phyloP scores from a whole-genome alignment of 2,888 invertebrate species.

The Pristionchus mayeri region DNA sequence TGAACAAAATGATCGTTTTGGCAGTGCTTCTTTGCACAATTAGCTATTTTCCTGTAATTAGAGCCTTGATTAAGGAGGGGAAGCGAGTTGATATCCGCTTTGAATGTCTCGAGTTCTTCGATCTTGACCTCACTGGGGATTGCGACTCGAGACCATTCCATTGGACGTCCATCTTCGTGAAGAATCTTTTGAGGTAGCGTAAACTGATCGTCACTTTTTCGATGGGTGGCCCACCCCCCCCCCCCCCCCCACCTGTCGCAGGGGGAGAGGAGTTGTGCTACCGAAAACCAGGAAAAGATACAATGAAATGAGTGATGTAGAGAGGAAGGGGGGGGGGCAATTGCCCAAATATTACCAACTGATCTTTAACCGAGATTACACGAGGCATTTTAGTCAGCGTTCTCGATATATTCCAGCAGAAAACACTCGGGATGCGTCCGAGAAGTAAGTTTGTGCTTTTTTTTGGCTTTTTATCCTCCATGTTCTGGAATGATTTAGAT shows the following conservation, averaged over 20 bases:
- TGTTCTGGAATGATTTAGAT: background rate
- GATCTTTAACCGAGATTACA: too few species aligned
- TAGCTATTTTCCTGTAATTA: background rate
- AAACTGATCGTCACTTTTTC: too few species aligned
- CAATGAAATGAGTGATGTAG: background rate
- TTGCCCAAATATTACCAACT: too few species aligned
- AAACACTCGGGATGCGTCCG: background rate
- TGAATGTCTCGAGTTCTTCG: background rate
- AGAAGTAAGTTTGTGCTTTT: background rate
- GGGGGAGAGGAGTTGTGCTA: too few species aligned
- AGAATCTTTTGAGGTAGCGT: conserved; percentile 8
- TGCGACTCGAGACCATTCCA: background rate
- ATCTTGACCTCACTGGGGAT: background rate
- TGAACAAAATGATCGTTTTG: too few species aligned
- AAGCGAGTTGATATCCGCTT: background rate
- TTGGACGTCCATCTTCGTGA: conserved; percentile 12
- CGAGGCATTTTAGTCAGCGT: conserved; percentile 39
- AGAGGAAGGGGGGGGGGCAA: background rate
- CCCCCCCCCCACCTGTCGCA: too few species aligned
- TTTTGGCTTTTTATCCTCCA: background rate
- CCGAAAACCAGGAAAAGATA: background rate
- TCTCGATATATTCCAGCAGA: background rate
- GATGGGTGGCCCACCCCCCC: too few species aligned
- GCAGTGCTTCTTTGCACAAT: background rate
- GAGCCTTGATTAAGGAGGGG: too few species aligned